Evolutionary conservation across 2,888 invertebrate genomes (phyloP).

Genomic region (Anarsia innoxiella): DNA sequence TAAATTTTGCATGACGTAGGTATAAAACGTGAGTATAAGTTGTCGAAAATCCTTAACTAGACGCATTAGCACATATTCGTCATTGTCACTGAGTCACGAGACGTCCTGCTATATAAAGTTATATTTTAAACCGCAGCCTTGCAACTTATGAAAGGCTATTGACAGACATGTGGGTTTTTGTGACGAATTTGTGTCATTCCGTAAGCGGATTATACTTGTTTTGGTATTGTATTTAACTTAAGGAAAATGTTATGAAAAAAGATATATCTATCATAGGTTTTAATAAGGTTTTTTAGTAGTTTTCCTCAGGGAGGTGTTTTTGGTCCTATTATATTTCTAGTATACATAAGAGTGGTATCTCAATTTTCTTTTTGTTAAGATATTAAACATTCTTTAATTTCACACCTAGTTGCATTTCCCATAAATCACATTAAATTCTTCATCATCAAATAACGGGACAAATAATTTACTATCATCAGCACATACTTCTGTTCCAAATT

Average conservation of each 20-base stretch:
- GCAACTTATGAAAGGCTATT: background rate
- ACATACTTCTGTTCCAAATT: background rate
- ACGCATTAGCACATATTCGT: conserved; percentile 42
- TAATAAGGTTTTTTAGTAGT: background rate
- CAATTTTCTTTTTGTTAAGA: background rate
- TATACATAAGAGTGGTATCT: background rate
- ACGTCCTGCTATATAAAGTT: conserved; percentile 4
- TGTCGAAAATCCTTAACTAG: conserved; percentile 12
- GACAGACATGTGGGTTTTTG: too few species aligned
- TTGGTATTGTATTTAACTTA: too few species aligned
- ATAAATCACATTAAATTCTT: background rate
- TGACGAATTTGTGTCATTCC: too few species aligned
- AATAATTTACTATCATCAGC: background rate
- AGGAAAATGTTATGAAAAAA: too few species aligned
- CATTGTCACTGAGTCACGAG: conserved; percentile 36
- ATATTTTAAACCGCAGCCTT: background rate
- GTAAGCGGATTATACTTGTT: too few species aligned
- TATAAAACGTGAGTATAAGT: too few species aligned
- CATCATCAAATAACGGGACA: background rate
- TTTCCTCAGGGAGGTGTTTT: background rate
- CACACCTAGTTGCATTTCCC: background rate
- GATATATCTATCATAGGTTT: too few species aligned
- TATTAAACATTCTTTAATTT: background rate
- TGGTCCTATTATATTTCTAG: background rate
- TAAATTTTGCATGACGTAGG: too few species aligned